These are phyloP conservation scores for Agrilus cyanescens DNA, from an alignment of 2,888 invertebrate genomes.

Conservation along the genomic window DNA sequence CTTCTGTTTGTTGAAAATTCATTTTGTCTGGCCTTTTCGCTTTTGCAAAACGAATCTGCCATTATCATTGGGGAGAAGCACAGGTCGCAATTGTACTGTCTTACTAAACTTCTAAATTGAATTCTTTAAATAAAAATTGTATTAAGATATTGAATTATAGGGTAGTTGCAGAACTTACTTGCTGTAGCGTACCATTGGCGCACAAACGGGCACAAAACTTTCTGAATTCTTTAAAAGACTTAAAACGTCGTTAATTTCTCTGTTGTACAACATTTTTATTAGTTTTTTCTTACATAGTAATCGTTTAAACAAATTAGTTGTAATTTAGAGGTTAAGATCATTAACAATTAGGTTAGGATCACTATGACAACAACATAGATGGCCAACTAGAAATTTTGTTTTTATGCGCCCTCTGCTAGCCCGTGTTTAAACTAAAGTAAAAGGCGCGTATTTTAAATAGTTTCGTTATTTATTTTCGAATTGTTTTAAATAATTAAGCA, in stretches of 20 bases:
- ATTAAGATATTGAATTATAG: neutral
- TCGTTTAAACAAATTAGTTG: no score
- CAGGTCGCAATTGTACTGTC: slow-evolving; percentile 75
- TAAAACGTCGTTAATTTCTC: neutral
- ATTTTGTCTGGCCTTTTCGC: slow-evolving; percentile 70
- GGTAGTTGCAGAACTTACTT: slow-evolving; percentile 39
- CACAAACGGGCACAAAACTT: slow-evolving; percentile 62
- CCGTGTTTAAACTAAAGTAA: no score
- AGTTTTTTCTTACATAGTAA: no score
- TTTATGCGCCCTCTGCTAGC: no score
- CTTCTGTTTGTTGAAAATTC: slow-evolving; percentile 64
- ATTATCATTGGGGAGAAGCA: slow-evolving; percentile 96
- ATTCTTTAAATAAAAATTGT: slow-evolving; percentile 40
- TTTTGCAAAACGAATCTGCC: slow-evolving; percentile 84
- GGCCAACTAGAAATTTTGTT: no score
- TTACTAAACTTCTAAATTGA: slow-evolving; percentile 63
- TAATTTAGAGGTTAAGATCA: no score
- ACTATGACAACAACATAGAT: no score
- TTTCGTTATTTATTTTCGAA: no score
- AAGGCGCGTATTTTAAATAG: no score
- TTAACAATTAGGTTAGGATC: no score
- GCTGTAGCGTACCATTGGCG: slow-evolving; percentile 95
- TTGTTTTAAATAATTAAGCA: no score
- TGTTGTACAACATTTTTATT: neutral
- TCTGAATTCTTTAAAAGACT: no score